A percentile compares a stretch with the other conserved stretches of the same genome.
Conservation (phyloP, 2,888 invertebrate species). For the Idaea biselata region DNA sequence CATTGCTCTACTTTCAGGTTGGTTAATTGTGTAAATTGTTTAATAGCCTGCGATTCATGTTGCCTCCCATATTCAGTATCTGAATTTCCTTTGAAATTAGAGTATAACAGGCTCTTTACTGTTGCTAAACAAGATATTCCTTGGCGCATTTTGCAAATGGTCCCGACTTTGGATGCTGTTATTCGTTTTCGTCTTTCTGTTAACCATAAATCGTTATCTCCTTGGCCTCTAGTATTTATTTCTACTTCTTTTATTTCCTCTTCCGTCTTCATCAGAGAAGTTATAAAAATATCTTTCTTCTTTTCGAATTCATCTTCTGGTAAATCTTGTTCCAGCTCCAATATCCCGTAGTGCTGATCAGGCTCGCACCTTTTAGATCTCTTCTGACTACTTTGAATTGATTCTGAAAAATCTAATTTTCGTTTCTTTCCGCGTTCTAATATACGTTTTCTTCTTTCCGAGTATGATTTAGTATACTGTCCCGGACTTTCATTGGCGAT, state of each 20-base stretch:
- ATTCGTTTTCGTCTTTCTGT: constrained; percentile 2
- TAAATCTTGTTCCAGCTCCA: constrained; percentile 1
- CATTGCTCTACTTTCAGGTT: background rate
- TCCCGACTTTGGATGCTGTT: constrained; percentile 9
- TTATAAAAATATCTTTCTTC: no score
- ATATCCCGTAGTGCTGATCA: constrained; percentile 3
- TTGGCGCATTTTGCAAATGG: constrained; percentile 8
- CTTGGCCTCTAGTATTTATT: constrained; percentile 2
- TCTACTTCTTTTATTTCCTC: background rate
- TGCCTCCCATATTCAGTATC: constrained; percentile 8
- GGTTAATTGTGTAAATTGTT: background rate
- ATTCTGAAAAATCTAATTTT: no score
- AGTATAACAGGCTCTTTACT: constrained; percentile 7
- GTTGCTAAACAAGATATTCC: background rate
- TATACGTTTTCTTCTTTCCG: no score
- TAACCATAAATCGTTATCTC: background rate
- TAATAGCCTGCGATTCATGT: constrained; percentile 3
- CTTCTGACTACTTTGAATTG: no score
- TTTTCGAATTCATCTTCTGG: no score
- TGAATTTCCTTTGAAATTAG: constrained; percentile 7
- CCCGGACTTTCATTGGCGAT: no score
- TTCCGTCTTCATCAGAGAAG: background rate
- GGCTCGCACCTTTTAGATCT: no score
- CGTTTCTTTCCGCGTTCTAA: no score
- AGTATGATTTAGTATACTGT: no score